Conservation (phyloP, 1,140 invertebrate species). For the Apis cerana region DNA sequence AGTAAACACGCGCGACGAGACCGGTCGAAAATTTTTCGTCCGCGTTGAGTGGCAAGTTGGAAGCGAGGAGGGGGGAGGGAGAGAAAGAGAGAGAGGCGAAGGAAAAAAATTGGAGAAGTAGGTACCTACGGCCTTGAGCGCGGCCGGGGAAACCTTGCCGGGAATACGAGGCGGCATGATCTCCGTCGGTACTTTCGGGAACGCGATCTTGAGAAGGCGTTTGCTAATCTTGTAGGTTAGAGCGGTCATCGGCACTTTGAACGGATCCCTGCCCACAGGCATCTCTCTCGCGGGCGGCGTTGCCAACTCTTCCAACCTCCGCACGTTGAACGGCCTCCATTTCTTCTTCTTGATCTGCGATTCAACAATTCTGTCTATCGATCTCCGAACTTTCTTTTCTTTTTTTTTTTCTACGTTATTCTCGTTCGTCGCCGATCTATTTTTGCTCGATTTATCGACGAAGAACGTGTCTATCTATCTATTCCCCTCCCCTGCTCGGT, state of each 20-base stretch:
- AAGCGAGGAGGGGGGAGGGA: too few species aligned
- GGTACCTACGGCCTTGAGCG: constrained; percentile 59
- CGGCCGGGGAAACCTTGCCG: constrained; percentile 59
- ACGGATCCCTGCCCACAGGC: constrained; percentile 55
- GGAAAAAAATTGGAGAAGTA: too few species aligned
- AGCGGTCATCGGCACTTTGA: constrained; percentile 56
- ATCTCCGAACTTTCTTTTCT: not conserved
- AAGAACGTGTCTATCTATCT: too few species aligned
- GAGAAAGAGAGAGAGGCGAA: too few species aligned
- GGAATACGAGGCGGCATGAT: constrained; percentile 38
- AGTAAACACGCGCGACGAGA: not conserved
- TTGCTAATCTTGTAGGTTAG: constrained; percentile 64
- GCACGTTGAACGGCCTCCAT: constrained; percentile 44
- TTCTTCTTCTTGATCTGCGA: constrained; percentile 51
- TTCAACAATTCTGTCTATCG: constrained; percentile 16
- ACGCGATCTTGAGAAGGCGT: constrained; percentile 53
- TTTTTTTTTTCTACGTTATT: not conserved
- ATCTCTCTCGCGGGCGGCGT: constrained; percentile 44
- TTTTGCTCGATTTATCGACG: too few species aligned
- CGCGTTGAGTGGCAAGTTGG: constrained; percentile 1
- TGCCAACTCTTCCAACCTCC: constrained; percentile 57
- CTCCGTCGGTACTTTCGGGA: not conserved
- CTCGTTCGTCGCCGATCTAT: too few species aligned
- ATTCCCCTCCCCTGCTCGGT: too few species aligned
- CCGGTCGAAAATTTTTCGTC: not conserved